A percentile compares a stretch with the other conserved stretches of the same genome.
Evolutionary conservation across 2,888 invertebrate genomes (phyloP).

Genomic region (Macropis europaea): DNA sequence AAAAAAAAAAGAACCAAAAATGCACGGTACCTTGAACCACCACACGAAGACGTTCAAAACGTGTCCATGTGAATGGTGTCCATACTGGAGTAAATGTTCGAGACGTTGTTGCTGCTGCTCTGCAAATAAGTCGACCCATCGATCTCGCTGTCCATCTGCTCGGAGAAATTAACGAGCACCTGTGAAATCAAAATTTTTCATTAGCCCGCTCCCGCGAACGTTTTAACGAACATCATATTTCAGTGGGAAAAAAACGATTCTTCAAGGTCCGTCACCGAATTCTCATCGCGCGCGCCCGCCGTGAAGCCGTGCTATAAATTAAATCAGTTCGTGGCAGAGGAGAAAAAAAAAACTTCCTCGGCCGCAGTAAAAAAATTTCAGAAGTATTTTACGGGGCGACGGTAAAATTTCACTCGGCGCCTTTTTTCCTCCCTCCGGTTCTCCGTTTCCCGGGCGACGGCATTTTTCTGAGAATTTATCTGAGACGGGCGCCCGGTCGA

Average conservation of each 20-base stretch:
- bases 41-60: conserved; percentile 49
- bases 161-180: conserved; percentile 76
- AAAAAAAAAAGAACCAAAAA: neutral
- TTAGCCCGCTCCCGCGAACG: neutral
- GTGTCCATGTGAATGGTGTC: conserved; percentile 74
- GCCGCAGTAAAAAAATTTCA: no score
- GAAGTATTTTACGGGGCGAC: no score
- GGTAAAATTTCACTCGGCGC: no score
- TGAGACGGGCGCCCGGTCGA: neutral
- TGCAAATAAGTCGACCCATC: conserved; percentile 54
- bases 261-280: neutral
- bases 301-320: neutral
- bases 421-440: no score
- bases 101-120: conserved; percentile 55
- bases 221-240: neutral
- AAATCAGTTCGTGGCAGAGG: no score
- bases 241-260: neutral
- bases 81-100: conserved; percentile 64
- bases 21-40: neutral
- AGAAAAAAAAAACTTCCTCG: no score
- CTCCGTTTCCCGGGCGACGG: neutral
- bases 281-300: neutral
- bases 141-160: conserved; percentile 68
- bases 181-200: conserved; percentile 42
- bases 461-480: conserved; percentile 13